Conservation (phyloP, 2,797 vertebrate species). For the Dromococcyx pavoninus region DNA sequence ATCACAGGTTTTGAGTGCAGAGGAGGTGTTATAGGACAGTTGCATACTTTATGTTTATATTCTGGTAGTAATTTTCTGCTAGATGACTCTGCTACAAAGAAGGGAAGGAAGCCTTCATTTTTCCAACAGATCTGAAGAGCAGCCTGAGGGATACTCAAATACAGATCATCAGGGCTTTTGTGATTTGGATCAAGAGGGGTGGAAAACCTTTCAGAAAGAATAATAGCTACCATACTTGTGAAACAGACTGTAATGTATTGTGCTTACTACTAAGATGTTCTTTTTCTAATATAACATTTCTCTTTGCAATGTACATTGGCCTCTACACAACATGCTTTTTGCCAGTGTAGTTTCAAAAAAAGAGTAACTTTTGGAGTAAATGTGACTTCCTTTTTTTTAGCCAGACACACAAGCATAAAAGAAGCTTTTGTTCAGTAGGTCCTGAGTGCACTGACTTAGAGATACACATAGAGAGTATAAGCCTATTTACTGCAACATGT, state of each 20-base stretch:
- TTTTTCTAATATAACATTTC: not conserved
- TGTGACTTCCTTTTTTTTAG: rapidly evolving
- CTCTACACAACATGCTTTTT: not conserved
- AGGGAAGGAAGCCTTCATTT: not conserved
- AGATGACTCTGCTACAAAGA: not conserved
- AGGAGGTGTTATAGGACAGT: not conserved
- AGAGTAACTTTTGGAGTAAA: not conserved
- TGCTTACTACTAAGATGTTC: not conserved
- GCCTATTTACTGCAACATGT: not conserved
- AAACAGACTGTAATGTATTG: not conserved
- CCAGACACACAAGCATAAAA: not conserved
- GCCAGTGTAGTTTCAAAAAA: not conserved
- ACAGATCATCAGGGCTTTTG: not conserved
- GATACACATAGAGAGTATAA: not conserved
- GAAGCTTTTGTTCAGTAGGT: not conserved
- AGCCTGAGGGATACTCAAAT: not conserved
- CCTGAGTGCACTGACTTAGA: not conserved
- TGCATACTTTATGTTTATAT: not conserved
- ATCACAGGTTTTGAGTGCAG: not conserved
- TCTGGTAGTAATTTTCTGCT: not conserved
- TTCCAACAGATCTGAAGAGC: not conserved
- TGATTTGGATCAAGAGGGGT: not conserved
- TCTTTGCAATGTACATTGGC: not conserved
- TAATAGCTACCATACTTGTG: not conserved
- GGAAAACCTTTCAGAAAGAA: not conserved